A percentile compares a stretch with the other conserved stretches of the same genome.
Conservation (phyloP, 1,140 invertebrate genomes). For the Stegodyphus mimosarum region DNA sequence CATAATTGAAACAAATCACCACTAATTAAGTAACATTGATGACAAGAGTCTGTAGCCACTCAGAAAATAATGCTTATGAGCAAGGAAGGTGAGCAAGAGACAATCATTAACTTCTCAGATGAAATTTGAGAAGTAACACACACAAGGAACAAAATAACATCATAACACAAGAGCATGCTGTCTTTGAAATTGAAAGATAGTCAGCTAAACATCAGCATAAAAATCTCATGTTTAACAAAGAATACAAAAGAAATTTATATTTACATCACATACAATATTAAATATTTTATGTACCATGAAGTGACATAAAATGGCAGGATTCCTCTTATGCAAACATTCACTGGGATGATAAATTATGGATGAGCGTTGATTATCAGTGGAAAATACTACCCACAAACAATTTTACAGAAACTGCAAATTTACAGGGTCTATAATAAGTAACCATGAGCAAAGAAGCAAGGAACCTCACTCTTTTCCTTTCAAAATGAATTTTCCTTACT, state of each 20-base stretch:
- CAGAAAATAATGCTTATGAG: slow-evolving; percentile 32
- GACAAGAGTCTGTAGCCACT: neutral
- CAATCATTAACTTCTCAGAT: neutral
- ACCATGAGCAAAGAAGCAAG: too few species aligned
- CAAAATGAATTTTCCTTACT: too few species aligned
- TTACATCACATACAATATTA: slow-evolving; percentile 22
- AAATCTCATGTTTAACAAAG: slow-evolving; percentile 44
- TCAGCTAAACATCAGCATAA: slow-evolving; percentile 48
- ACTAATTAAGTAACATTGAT: slow-evolving; percentile 24
- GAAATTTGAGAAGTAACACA: neutral
- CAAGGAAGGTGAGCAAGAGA: slow-evolving; percentile 38
- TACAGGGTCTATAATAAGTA: too few species aligned
- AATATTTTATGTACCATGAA: slow-evolving; percentile 12
- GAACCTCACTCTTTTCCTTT: too few species aligned
- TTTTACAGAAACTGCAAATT: too few species aligned
- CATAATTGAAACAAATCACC: neutral
- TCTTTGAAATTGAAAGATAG: neutral
- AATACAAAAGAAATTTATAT: slow-evolving; percentile 29
- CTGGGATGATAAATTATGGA: slow-evolving; percentile 40
- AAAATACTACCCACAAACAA: neutral
- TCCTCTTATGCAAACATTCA: slow-evolving; percentile 54
- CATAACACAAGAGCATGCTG: neutral
- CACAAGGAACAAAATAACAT: neutral
- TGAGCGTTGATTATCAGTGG: slow-evolving; percentile 37
- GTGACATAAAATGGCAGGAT: slow-evolving; percentile 56